Base-by-base conservation (phyloP, 1,140 invertebrate species). In the Rhyacophila brunnea region DNA sequence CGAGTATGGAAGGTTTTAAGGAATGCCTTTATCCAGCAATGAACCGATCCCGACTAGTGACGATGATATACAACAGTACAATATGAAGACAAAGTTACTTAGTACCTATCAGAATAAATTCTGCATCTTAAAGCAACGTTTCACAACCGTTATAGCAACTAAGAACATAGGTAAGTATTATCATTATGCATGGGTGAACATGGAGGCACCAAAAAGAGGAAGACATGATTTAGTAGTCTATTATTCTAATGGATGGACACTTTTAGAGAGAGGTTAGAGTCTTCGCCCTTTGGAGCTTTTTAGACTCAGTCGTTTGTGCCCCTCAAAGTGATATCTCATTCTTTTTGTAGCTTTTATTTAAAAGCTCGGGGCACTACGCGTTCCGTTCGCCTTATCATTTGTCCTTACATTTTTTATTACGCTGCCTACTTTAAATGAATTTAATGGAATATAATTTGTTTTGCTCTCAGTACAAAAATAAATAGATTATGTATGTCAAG, bases 231-330 rank as follows among this genome's bases (percentile, higher is more conserved):
- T 65, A 65, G 46, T 45, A 53, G 35, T 65, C 58, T 65, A 65
- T 65, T 65, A 65, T 65, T 65, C 63, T 65, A 65, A 65, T 65
- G 58, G 63, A 65, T 65, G 63, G 63, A 65, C 63, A 65, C 63
- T 65, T 60, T 58, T 34, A 44, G 56, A 58, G 57, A 38, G 40
- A 51, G 55, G 45, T 47, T 44, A 43, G 47, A n/a, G 23, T 28
- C 52, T 28, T n/a, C 18, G 36, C 36, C 44, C 44, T 62, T 52
- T 42, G 14, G 36, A 28, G 42, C 48, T 17, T 62, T 57, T 52
- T 40, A 58, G n/a, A 36, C 44, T 7, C 34, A 40, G 47, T 28
- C 13, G 43, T 32, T 44, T 11, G 18, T 40, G 18, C 23, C 32
- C 15, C 43, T n/a, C 43, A 14, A 45, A 47, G 58, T 40, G 58